These are phyloP conservation scores for Bombus pascuorum DNA, from an alignment of 1,140 invertebrate species.

Conservation along the genomic window DNA sequence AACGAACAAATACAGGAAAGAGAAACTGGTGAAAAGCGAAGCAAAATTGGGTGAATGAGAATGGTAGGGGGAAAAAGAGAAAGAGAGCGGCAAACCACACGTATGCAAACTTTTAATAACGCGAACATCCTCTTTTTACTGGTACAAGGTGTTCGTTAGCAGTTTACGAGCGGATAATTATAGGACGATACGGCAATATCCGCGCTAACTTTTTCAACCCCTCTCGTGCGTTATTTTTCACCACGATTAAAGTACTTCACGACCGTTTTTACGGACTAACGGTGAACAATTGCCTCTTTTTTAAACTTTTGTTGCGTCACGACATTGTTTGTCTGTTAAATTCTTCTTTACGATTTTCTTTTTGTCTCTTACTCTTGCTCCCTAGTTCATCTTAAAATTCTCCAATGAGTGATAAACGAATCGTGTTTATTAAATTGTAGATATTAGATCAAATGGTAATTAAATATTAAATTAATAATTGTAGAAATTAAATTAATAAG, in stretches of 20 bases:
- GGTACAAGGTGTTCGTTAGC: slow-evolving; percentile 56
- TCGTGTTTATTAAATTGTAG: no score
- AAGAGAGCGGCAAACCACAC: slow-evolving; percentile 20
- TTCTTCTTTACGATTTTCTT: not conserved
- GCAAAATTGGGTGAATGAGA: not conserved
- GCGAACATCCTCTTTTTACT: slow-evolving; percentile 59
- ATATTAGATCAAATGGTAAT: no score
- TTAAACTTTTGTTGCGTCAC: not conserved
- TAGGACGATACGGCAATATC: slow-evolving; percentile 51
- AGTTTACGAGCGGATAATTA: slow-evolving; percentile 72
- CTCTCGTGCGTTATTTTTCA: slow-evolving; percentile 23
- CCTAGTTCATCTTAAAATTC: not conserved
- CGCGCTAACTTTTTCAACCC: slow-evolving; percentile 39
- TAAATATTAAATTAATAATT: no score
- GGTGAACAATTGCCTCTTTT: not conserved
- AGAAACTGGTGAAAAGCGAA: not conserved
- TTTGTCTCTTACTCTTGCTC: not conserved
- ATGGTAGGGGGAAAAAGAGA: not conserved
- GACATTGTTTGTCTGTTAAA: not conserved
- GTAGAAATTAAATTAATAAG: no score
- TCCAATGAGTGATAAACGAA: not conserved
- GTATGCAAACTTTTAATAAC: slow-evolving; percentile 62
- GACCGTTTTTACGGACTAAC: not conserved
- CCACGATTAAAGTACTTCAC: not conserved
- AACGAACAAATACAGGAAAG: not conserved